Conservation (phyloP, 1,140 invertebrate species). For the Cherax destructor region DNA sequence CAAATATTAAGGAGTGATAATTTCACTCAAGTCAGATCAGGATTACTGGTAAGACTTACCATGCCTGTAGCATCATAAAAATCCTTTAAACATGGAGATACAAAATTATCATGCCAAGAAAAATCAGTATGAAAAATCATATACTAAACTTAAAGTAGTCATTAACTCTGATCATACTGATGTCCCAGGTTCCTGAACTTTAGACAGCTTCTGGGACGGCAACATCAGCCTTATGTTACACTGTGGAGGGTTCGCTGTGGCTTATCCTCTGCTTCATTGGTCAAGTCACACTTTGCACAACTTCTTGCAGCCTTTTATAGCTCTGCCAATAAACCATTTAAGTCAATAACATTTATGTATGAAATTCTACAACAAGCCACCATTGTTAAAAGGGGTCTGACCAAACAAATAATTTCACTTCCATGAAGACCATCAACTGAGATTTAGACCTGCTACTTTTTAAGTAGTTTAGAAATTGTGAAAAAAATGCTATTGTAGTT, state of each 20-base stretch:
- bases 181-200: conserved; percentile 53
- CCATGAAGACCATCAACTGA: conserved; percentile 22
- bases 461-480: conserved; percentile 42
- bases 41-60: not conserved
- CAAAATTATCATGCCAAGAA: not conserved
- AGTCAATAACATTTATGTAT: not conserved
- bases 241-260: conserved; percentile 63
- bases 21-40: not conserved
- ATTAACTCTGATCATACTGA: conserved; percentile 46
- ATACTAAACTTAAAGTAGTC: conserved; percentile 5
- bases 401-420: conserved; percentile 20
- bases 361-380: not conserved
- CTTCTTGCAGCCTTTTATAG: conserved; percentile 41
- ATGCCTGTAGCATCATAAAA: not conserved
- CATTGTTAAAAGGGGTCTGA: not conserved
- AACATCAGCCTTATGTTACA: conserved; percentile 63
- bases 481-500: conserved; percentile 50
- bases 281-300: conserved; percentile 45
- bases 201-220: conserved; percentile 56
- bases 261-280: conserved; percentile 39
- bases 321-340: conserved; percentile 21
- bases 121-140: not conserved
- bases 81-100: not conserved
- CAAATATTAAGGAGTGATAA: conserved; percentile 21
- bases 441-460: conserved; percentile 21